Base-by-base conservation (phyloP, 1,140 invertebrate species). In the Brachionus calyciflorus region DNA sequence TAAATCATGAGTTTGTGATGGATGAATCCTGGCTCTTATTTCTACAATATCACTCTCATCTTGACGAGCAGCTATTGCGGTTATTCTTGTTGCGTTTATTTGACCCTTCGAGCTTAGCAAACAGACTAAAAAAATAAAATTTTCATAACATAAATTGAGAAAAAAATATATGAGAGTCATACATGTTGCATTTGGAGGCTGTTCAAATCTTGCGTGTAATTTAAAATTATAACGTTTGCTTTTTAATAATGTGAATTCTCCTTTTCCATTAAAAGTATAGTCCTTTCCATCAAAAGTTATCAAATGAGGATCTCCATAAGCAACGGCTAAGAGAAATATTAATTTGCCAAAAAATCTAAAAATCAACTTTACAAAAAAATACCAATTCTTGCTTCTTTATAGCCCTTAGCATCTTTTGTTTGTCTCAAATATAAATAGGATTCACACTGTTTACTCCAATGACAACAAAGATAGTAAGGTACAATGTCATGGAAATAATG, bases 241-340 rank as follows among this genome's bases (percentile, higher is more conserved):
- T 19, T 60, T 76, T 17, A 92, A 88, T 78, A 98, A 83, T 1
- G 93, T 91, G 81, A 92, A 98, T 85, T 98, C 94, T 78, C 96
- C 95, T 86, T 93, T 91, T 2, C 94, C 94, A 81, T 96, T 96
- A 83, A 98, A 97, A 0, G 93, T 95, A 81, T 96, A 97, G 24
- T 73, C 69, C 24, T 73, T 73, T 2, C 69, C 69, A 41, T 73
- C 69, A 82, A 96, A 98, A 0, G 94, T 98, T 9, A 93, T 89
- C 40, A 98, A 87, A 82, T 98, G 95, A 0, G 94, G 94, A 85
- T 97, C 94, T 0, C 95, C 96, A 82, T 93, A 97, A 19, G 94
- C 90, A 24, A 91, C 85, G 7, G 87, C 89, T 89, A 40, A 49
- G 3, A 14, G 24, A 30, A 73, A 51, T 51, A 1, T 10, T 48